Evolutionary conservation across 2,797 vertebrate genomes (phyloP).

Genomic region (Anguilla megastoma): DNA sequence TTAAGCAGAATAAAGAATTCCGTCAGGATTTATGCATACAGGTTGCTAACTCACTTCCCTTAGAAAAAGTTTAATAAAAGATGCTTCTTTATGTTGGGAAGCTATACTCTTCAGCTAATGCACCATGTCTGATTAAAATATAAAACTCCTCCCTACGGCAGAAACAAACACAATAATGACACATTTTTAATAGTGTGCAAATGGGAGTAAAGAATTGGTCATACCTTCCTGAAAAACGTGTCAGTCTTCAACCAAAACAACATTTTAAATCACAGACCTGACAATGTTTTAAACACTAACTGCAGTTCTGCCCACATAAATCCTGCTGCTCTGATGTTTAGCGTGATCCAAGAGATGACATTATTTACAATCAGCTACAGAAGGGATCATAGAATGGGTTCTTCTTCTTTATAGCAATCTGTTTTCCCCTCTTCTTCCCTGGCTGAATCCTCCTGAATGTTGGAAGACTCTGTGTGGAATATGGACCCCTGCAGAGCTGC

Average conservation of each 20-base stretch:
- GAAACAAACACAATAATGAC: neutral
- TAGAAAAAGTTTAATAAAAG: neutral
- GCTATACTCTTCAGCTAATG: neutral
- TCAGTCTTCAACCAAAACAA: neutral
- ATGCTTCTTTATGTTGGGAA: neutral
- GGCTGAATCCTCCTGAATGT: neutral
- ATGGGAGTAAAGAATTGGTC: neutral
- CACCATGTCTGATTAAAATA: neutral
- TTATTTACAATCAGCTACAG: conserved; percentile 4
- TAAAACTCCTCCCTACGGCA: neutral
- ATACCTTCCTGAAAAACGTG: neutral
- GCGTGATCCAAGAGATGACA: conserved; percentile 7
- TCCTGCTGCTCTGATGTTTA: neutral
- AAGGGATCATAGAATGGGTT: neutral
- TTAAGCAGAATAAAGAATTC: conserved; percentile 2
- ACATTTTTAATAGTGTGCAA: neutral
- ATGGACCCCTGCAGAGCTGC: neutral
- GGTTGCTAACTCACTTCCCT: neutral
- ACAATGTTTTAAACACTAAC: conserved; percentile 12
- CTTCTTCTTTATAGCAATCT: neutral
- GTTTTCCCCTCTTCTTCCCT: neutral
- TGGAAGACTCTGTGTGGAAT: neutral
- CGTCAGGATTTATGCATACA: neutral
- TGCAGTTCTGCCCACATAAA: conserved; percentile 5
- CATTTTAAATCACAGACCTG: neutral